phyloP scores from a whole-genome alignment of 2,888 invertebrate species.

The Catocala sponsa region DNA sequence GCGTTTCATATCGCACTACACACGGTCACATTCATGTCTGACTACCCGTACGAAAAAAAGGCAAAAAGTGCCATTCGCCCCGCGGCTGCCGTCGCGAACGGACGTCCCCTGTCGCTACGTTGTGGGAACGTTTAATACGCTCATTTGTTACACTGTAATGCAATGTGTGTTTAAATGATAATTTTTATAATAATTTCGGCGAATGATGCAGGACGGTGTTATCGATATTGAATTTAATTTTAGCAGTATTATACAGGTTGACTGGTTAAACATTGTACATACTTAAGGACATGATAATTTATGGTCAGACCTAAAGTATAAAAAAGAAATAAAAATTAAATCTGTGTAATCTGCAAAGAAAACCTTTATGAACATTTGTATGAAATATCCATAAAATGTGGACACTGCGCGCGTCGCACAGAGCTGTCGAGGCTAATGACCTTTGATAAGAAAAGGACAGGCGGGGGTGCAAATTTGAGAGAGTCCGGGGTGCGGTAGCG shows the following conservation, averaged over 20 bases:
- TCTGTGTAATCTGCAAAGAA: no score
- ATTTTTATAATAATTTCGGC: slow-evolving; percentile 39
- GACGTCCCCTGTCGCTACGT: slow-evolving; percentile 73
- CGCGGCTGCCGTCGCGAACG: slow-evolving; percentile 64
- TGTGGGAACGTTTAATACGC: slow-evolving; percentile 65
- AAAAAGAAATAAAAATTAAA: no score
- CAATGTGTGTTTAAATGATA: slow-evolving; percentile 40
- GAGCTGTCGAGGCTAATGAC: no score
- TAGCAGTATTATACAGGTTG: not conserved
- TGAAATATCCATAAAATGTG: no score
- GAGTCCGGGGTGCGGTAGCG: no score
- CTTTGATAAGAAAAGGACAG: no score
- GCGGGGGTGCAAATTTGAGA: no score
- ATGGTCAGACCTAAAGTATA: no score
- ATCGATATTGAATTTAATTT: not conserved
- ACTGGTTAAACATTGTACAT: no score
- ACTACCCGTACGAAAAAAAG: slow-evolving; percentile 71
- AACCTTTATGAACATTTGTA: no score
- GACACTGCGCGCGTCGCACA: no score
- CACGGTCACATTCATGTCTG: slow-evolving; percentile 76
- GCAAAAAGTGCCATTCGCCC: slow-evolving; percentile 63
- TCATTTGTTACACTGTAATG: slow-evolving; percentile 62
- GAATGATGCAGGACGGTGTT: slow-evolving; percentile 21
- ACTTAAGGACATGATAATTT: no score
- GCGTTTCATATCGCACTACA: slow-evolving; percentile 77